Percentiles rank a stretch among this genome's conserved stretches.
Conservation (phyloP, 92 coral and sea anemone species). For the Zoanthus sociatus region DNA sequence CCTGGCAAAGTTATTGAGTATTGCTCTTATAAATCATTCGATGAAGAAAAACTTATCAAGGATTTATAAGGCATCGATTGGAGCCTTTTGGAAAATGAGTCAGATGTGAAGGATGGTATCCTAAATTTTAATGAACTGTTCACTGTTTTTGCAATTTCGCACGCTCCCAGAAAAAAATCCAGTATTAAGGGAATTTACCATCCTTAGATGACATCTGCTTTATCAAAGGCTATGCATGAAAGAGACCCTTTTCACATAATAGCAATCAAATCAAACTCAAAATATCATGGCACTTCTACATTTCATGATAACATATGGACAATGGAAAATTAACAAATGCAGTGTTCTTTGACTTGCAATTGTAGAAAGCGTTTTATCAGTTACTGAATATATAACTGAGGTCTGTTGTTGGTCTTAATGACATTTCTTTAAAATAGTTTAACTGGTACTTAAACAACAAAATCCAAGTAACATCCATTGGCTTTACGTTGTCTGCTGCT, state of each 20-base stretch:
- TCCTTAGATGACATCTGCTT: slow-evolving; percentile 23
- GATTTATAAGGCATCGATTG: slow-evolving; percentile 54
- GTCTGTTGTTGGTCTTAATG: neutral
- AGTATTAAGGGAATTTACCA: slow-evolving; percentile 35
- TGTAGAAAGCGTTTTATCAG: neutral
- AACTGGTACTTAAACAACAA: neutral
- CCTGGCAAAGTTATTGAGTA: slow-evolving; percentile 54
- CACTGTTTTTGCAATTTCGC: slow-evolving; percentile 19
- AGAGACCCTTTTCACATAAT: neutral
- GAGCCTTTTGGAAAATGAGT: slow-evolving; percentile 43
- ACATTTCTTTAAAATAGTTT: slow-evolving; percentile 8
- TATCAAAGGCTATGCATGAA: slow-evolving; percentile 43
- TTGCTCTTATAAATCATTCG: slow-evolving; percentile 57
- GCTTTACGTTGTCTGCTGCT: too few species aligned
- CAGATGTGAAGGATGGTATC: slow-evolving; percentile 42
- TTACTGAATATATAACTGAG: neutral
- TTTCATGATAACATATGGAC: too few species aligned
- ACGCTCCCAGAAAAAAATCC: slow-evolving; percentile 37
- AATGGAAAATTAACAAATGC: too few species aligned
- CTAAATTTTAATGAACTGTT: slow-evolving; percentile 19
- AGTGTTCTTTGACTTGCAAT: neutral
- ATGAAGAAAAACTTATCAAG: slow-evolving; percentile 42
- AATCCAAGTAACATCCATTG: too few species aligned
- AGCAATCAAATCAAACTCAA: slow-evolving; percentile 49
- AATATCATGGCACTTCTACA: neutral